Evolutionary conservation across 2,113 vertebrate species (phyloP).

Genomic region (Protobothrops flavoviridis): DNA sequence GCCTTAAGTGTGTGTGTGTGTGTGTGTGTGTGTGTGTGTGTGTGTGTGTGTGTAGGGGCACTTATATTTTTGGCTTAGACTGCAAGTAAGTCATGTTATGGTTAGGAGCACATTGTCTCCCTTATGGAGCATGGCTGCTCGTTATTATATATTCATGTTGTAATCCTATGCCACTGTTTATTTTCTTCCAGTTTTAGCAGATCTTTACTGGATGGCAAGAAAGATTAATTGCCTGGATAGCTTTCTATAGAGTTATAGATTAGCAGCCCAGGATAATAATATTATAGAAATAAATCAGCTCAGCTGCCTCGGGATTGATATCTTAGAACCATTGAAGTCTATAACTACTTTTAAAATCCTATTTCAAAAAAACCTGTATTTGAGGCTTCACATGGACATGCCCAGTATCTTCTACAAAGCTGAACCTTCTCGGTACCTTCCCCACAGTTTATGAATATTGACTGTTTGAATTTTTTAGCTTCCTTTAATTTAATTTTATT

Average conservation of each 20-base stretch:
- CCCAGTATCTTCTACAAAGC: neutral
- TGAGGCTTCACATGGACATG: neutral
- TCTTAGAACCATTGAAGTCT: neutral
- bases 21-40: no score
- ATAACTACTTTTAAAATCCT: neutral
- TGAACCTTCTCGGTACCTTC: neutral
- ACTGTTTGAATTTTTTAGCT: neutral
- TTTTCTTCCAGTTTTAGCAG: neutral
- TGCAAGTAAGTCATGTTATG: neutral
- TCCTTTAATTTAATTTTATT: neutral
- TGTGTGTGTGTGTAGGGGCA: no score
- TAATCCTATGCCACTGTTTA: neutral
- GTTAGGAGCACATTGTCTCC: neutral
- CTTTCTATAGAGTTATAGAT: neutral
- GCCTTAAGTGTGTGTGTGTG: no score
- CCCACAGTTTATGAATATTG: neutral
- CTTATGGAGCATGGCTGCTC: neutral
- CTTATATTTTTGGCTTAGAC: neutral
- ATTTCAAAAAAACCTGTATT: neutral
- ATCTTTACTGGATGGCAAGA: neutral
- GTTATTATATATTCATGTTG: neutral
- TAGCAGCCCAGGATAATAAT: neutral
- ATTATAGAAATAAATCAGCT: neutral
- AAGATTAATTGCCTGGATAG: neutral
- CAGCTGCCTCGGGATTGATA: neutral